phyloP scores from a whole-genome alignment of 2,113 vertebrate species.

The Triplophysa dalaica region DNA sequence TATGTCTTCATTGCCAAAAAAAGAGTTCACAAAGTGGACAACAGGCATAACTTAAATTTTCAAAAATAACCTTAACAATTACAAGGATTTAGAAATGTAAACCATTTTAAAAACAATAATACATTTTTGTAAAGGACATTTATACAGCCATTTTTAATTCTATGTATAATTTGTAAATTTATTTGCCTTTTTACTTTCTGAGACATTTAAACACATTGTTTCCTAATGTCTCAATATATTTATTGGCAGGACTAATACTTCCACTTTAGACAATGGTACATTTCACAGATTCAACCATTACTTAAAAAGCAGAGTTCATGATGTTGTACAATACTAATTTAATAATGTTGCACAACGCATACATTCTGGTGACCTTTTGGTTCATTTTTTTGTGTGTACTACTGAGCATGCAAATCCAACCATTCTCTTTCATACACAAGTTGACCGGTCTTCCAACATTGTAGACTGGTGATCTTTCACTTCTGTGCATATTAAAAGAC shows the following conservation, averaged over 20 bases:
- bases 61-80: no score
- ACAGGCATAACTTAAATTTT: not conserved
- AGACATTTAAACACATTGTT: no score
- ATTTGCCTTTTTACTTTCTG: no score
- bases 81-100: no score
- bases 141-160: no score
- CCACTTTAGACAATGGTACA: no score
- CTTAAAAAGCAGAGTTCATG: not conserved
- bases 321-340: not conserved
- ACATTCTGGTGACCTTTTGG: not conserved
- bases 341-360: not conserved
- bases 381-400: not conserved
- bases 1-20: conserved; percentile 9
- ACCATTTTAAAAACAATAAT: no score
- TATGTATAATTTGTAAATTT: no score
- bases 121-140: no score
- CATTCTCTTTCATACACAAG: not conserved
- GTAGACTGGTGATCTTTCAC: conserved; percentile 55
- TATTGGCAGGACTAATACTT: no score
- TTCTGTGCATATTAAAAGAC: conserved; percentile 57
- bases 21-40: not conserved
- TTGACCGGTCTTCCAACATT: conserved; percentile 23
- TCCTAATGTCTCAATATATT: no score
- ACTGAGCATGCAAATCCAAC: not conserved
- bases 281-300: no score